Evolutionary conservation across 2,888 invertebrate genomes (phyloP), one percentile per base, ranked within the genome.

Genomic region (Odontothrips loti): DNA sequence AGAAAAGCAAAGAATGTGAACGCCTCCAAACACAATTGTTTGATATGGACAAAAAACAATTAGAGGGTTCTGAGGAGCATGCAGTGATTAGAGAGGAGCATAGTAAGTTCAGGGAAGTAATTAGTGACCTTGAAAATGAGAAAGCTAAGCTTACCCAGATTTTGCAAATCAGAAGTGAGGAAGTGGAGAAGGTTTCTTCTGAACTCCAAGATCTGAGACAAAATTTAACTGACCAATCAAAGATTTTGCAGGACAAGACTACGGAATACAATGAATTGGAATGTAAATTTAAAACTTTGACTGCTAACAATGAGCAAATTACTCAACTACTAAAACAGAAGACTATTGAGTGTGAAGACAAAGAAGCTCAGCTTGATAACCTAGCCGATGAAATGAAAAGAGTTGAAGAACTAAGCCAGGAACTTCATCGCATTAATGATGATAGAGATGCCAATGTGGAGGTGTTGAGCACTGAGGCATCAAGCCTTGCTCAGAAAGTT

Each of bases 11-110:
- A 23, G 27, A 81, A 29, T 78, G 43, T 48, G 47, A 68, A 58
- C n/a, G 80, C 27, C 27, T 68, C 27, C n/a, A 20, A 23, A 79
- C 17, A 43, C 68, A 34, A 43, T 79, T 47, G 20, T 68, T 82
- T 83, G n/a, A 83, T 83, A 79, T 63, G 84, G 58, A 78, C 82
- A 63, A 83, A 84, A 83, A 84, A 51, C 83, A 83, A 34, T 82
- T 82, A 82, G 83, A 84, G n/a, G 84, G 83, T 82, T 23, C 81
- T 84, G 47, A 82, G 81, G n/a, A 83, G 47, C 27, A 63, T 43
- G 34, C 34, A 43, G 34, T 43, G 51, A 80, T 47, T 43, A 17
- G 10, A 27, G 51, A 79, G 81, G 79, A 81, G 79, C 23, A 63
- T 11, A 29, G 27, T n/a, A 63, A 80, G 47, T 79, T 81, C 12